Percentiles rank a stretch among this genome's conserved stretches.
Evolutionary conservation across 2,113 vertebrate species (phyloP).

Genomic region (Copsychus sechellarum): DNA sequence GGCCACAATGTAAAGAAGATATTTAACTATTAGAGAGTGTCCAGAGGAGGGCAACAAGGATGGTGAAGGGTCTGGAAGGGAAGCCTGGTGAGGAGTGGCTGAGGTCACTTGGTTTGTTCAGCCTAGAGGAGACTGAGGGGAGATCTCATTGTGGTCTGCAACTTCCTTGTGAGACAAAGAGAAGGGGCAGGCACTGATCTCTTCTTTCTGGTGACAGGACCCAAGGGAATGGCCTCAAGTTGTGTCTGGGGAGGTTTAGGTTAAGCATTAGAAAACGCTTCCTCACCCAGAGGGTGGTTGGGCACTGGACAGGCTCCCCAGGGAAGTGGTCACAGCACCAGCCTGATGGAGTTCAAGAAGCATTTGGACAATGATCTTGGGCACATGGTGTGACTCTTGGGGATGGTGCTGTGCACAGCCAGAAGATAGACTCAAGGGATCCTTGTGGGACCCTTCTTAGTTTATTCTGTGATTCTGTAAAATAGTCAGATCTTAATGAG

Average conservation of each 20-base stretch:
- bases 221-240: background rate
- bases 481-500: too few relatives aligned
- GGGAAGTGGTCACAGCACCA: background rate
- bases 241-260: background rate
- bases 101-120: background rate
- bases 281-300: too few relatives aligned
- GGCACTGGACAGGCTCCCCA: background rate
- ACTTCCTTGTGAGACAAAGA: background rate
- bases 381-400: too few relatives aligned
- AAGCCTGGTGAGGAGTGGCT: background rate
- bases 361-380: background rate
- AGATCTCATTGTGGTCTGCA: background rate
- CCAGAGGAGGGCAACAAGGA: background rate
- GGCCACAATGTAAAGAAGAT: accelerated
- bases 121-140: background rate
- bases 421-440: too few relatives aligned
- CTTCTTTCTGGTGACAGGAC: background rate
- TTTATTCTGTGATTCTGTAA: too few relatives aligned
- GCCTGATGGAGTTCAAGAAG: background rate
- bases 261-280: too few relatives aligned
- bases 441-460: too few relatives aligned
- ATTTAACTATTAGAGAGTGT: background rate
- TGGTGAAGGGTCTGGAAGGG: background rate
- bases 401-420: too few relatives aligned
- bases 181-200: background rate